Conservation (phyloP, 2,113 vertebrate genomes). For the Vidua chalybeata region DNA sequence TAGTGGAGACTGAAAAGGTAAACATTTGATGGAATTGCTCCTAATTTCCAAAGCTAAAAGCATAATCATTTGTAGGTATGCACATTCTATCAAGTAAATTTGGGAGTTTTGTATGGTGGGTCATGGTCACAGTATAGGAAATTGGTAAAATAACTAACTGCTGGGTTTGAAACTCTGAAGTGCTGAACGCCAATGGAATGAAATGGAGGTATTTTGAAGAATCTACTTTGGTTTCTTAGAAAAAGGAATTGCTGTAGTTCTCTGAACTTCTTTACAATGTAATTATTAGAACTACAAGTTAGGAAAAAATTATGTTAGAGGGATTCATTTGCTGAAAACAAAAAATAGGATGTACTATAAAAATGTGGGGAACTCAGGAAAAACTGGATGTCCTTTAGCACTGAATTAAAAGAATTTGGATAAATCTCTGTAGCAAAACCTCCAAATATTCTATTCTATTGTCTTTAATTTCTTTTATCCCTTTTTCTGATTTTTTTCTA, state of each 20-base stretch:
- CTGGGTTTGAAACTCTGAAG: neutral
- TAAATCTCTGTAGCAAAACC: neutral
- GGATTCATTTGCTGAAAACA: neutral
- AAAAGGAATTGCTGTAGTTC: neutral
- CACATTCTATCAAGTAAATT: neutral
- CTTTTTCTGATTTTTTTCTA: neutral
- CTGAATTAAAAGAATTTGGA: neutral
- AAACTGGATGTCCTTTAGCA: neutral
- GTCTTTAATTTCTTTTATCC: neutral
- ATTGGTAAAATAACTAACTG: neutral
- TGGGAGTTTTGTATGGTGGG: neutral
- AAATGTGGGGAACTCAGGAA: neutral
- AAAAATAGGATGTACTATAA: neutral
- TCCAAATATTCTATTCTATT: neutral
- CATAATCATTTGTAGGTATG: neutral
- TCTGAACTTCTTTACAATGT: neutral
- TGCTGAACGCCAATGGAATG: neutral
- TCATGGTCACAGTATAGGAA: neutral
- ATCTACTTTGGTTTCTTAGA: neutral
- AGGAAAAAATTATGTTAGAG: neutral
- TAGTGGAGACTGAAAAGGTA: neutral
- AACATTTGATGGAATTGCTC: neutral
- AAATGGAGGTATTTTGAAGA: neutral
- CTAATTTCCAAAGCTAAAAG: neutral
- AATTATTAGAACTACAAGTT: neutral